Evolutionary conservation across 30 jellyfish, hydroid and myxozoan species (phyloP).

Genomic region (Cassiopea andromeda): DNA sequence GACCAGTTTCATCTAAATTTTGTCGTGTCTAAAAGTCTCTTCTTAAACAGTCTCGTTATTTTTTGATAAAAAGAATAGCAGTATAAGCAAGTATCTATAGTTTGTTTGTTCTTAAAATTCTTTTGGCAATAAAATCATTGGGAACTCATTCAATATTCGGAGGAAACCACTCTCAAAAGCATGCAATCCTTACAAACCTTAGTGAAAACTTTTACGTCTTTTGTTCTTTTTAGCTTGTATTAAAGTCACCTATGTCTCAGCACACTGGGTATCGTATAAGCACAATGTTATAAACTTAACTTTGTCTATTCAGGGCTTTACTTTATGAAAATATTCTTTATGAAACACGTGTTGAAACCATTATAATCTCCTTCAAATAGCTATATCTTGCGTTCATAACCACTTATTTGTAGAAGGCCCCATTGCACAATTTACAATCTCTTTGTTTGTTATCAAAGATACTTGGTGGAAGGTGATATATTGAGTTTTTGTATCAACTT

Average conservation of each 20-base stretch:
- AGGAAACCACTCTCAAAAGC: not conserved
- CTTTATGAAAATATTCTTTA: not conserved
- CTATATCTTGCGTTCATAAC: no score
- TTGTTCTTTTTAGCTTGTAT: constrained; percentile 21
- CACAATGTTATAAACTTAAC: not conserved
- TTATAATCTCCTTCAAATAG: not conserved
- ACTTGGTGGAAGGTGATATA: no score
- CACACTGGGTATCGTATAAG: constrained; percentile 3
- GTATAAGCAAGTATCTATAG: not conserved
- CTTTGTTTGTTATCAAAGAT: no score
- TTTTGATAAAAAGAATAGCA: not conserved
- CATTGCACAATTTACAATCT: no score
- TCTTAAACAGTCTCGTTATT: not conserved
- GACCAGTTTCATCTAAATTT: not conserved
- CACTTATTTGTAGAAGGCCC: no score
- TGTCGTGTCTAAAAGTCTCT: no score
- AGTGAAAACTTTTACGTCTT: not conserved
- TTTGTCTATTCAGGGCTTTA: not conserved
- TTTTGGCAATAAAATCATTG: no score
- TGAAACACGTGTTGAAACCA: not conserved
- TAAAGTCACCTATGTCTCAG: constrained; percentile 22
- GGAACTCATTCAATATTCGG: no score
- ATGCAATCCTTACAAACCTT: not conserved
- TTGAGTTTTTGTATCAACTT: no score
- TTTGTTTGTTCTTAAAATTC: no score